Evolutionary conservation across 1,140 invertebrate species (phyloP).

Genomic region (Coenobita brevimanus): DNA sequence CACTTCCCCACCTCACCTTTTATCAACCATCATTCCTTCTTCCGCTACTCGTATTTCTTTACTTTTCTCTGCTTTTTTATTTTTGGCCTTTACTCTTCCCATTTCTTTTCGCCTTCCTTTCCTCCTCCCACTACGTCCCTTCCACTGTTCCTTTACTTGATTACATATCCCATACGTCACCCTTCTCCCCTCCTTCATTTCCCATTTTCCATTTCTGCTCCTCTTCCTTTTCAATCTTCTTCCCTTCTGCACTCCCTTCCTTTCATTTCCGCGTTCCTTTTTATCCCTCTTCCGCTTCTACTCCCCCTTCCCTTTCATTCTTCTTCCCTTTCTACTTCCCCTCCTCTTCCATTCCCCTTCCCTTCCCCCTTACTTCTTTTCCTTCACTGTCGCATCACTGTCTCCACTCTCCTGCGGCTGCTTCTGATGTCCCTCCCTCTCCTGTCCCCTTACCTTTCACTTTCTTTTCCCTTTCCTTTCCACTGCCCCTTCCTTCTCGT

Average conservation of each 20-base stretch:
- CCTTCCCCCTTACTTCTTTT: background rate
- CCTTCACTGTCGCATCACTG: background rate
- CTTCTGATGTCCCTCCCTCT: background rate
- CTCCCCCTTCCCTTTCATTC: too few species aligned
- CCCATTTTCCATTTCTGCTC: background rate
- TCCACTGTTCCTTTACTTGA: background rate
- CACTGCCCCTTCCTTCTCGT: background rate
- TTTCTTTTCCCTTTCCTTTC: background rate
- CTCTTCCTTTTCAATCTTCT: background rate
- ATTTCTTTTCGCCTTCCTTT: background rate
- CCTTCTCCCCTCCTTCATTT: too few species aligned
- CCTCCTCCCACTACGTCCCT: background rate
- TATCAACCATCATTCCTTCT: background rate
- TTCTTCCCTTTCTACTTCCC: background rate
- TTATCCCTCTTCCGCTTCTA: background rate
- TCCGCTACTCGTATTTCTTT: background rate
- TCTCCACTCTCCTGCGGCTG: background rate
- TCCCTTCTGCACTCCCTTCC: background rate
- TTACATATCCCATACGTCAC: background rate
- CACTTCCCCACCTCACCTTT: background rate
- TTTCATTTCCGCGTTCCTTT: background rate
- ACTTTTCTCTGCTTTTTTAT: background rate
- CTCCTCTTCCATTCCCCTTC: background rate
- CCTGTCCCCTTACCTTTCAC: background rate
- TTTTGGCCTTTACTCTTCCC: background rate